Evolutionary conservation across 2,888 invertebrate genomes (phyloP), one percentile per base, ranked within the genome.

Genomic region (Argynnis bischoffii): DNA sequence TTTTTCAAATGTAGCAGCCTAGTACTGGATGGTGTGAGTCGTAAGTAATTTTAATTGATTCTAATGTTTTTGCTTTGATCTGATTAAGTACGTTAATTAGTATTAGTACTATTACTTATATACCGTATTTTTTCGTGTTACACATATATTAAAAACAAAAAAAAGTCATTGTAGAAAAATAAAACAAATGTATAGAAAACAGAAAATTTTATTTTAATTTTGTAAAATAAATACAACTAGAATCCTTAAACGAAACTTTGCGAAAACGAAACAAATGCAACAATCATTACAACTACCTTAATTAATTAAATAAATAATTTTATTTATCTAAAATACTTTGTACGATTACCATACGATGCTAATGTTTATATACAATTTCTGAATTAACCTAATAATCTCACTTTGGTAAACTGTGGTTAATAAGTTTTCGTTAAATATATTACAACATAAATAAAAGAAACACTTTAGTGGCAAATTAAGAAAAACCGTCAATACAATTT

Each of bases 391-490:
- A 93, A 92, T 93, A 93, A 93, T 93, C 93, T 93, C 93, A 93
- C 93, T 93, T 93, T 93, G 93, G 93, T 93, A 93, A 92, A 93
- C 93, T 93, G 93, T 93, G 93, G 93, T 93, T 90, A 89, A 87
- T 88, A 84, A 82, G 87, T 86, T 88, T 78, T 75, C 70, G 77
- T 78, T 75, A 75, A 72, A 67, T 71, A 65, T 57, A 50, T 65
- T 66, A 72, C 72, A 69, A 74, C 64, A 69, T 67, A 72, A 57
- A 63, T 70, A 67, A 57, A 60, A 61, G 21, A 50, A 51, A 55
- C 21, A 46, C 11, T 41, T 55, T 48, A 2, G 13, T 16, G 8
- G 14, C 13, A 50, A 41, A 50, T 50, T 51, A 35, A n/a, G 26
- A 13, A 35, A 31, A 31, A 60, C 2, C 31, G 21, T 50, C 16